Base-by-base conservation (phyloP, 2,113 vertebrate species). In the Athene cunicularia region DNA sequence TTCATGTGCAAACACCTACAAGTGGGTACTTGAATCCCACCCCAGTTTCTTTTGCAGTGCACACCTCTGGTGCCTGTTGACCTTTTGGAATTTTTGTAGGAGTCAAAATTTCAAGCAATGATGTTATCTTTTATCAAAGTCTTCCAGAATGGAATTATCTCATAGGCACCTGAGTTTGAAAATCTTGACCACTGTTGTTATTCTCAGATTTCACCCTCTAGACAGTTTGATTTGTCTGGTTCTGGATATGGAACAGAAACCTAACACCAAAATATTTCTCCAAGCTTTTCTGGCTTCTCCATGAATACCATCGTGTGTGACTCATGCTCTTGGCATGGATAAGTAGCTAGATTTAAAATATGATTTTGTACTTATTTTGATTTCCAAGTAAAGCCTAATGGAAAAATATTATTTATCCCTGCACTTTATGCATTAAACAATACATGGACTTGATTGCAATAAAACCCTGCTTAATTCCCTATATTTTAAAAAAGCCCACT, bases 181-280 rank as follows among this genome's bases (percentile, higher is more conserved):
- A 93, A 79, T 64, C 64, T 85, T 43, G 35, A 81, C n/a, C 33
- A n/a, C 80, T 87, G 80, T 76, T 85, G n/a, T 81, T 80, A 39
- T 83, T 95, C 93, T 97, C 37, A 3, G 30, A 62, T 93, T 95
- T 97, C 91, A 75, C 39, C 52, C 71, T 96, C 52, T 45, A 76
- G 73, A 74, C 70, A 66, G 86, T 80, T 95, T 4, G 4, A 47
- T 93, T 97, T 94, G 64, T 94, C 86, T 94, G 39, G 18, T 94
- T 88, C 91, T 95, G 62, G 94, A 70, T 95, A 87, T 85, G 91
- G 93, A 94, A 92, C 70, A 88, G 97, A 91, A 95, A 97, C n/a
- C 28, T 63, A 85, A 97, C 24, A 93, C 94, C 84, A 70, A 91
- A 84, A 64, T 87, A 94, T 70, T 95, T 95, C 76, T 93, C 67